Base-by-base conservation (phyloP, 2,797 vertebrate species). In the Lutjanus argentimaculatus region DNA sequence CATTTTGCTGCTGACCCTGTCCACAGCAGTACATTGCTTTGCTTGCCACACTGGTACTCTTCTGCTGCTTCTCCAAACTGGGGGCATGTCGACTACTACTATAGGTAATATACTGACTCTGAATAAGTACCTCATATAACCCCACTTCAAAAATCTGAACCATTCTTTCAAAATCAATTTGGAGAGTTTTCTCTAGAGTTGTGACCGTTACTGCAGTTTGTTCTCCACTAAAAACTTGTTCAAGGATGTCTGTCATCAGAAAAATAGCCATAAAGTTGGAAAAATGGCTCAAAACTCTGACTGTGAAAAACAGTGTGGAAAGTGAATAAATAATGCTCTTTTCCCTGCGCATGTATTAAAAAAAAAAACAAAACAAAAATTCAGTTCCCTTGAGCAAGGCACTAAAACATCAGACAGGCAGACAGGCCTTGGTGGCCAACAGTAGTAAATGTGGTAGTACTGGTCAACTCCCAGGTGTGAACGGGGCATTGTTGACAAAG, bases 381-480 rank as follows among this genome's bases (percentile, higher is more conserved):
- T n/a, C n/a, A n/a, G 21, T 10, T 68, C 22, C 70, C 14, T 46
- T 40, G 30, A 83, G 30, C 19, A 79, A 73, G 49, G 69, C 77
- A 46, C 61, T 53, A 2, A 4, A 9, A 43, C 0, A 2, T 71
- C 72, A 68, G 40, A 30, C 1, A 0, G 7, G 1, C 72, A 68
- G 40, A 30, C 1, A 0, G 7, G 1, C 9, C 52, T 19, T 8
- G 6, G 59, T 51, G 56, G 48, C 74, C 63, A 75, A 40, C 15
- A 3, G 72, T 42, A 52, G 80, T 75, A 53, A 76, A 87, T 46
- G 74, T 13, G 53, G 43, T 13, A 40, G 43, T 9, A 11, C 43
- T 7, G 58, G 46, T 69, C 69, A 59, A 57, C 62, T 59, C 25
- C 45, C 14, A 46, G 83, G 83, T 79, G 85, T 80, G 62, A 89